A percentile compares a stretch with the other conserved stretches of the same genome.
These are phyloP conservation scores for Anarhynchus alexandrinus DNA, from an alignment of 2,113 vertebrate genomes.

Conservation along the genomic window DNA sequence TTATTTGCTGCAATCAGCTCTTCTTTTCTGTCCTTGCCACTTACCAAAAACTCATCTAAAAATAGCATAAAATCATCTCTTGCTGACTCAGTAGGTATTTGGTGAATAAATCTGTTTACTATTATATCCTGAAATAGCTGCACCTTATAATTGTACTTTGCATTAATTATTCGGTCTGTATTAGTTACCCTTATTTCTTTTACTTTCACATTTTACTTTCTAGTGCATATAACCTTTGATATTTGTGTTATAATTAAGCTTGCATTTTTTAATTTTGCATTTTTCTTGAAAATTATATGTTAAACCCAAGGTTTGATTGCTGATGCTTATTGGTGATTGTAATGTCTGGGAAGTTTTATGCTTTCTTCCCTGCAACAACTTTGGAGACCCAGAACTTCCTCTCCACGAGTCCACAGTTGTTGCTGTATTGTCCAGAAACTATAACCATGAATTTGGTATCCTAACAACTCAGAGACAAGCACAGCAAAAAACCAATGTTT, in stretches of 20 bases:
- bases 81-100: constrained; percentile 21
- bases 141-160: not conserved
- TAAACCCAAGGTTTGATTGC: not conserved
- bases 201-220: not conserved
- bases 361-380: not conserved
- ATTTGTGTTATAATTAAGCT: not conserved
- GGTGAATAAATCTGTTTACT: not conserved
- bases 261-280: not conserved
- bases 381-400: not conserved
- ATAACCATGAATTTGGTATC: not conserved
- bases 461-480: not conserved
- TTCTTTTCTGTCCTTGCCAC: not conserved
- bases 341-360: not conserved
- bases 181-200: fast-evolving
- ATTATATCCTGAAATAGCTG: not conserved
- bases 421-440: not conserved
- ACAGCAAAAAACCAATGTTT: not conserved
- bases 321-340: not conserved
- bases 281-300: not conserved
- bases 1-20: constrained; percentile 27
- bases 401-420: not conserved
- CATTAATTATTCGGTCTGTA: not conserved
- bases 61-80: not conserved
- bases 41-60: not conserved
- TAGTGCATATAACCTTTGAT: not conserved